phyloP scores from a whole-genome alignment of 2,113 vertebrate genomes.

The Gallinago undulata region DNA sequence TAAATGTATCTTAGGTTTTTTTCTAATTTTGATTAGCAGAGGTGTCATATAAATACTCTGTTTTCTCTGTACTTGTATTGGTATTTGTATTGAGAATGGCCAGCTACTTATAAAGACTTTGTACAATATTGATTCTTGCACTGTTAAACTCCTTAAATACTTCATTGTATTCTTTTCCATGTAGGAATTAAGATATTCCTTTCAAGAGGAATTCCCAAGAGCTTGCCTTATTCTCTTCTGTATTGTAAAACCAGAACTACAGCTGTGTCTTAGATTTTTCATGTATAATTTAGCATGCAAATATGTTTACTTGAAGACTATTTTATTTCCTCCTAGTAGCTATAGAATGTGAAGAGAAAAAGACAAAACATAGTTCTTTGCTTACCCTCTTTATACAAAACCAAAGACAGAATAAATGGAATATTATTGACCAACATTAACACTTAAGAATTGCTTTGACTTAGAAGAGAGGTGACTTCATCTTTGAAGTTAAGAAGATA shows the following conservation, averaged over 20 bases:
- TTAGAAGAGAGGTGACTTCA: neutral
- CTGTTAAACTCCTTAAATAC: neutral
- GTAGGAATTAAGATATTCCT: neutral
- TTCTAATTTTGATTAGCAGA: neutral
- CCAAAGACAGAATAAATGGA: neutral
- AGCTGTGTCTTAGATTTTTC: neutral
- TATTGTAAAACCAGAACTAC: neutral
- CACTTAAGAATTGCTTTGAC: neutral
- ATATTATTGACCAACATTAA: neutral
- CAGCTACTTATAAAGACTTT: neutral
- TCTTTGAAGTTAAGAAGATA: neutral
- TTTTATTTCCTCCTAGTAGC: neutral
- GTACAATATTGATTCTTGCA: neutral
- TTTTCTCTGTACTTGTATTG: neutral
- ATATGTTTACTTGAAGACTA: neutral
- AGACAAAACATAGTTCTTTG: neutral
- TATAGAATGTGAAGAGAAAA: neutral
- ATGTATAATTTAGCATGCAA: neutral
- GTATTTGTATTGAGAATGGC: neutral
- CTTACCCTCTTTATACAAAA: neutral
- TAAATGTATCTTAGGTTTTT: neutral
- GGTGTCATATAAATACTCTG: neutral
- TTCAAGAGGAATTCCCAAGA: neutral
- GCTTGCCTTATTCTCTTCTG: neutral
- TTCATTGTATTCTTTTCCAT: neutral